A percentile compares a stretch with the other conserved stretches of the same genome.
These are phyloP conservation scores for Meloidogyne exigua DNA, from an alignment of 1,140 invertebrate species.

Conservation along the genomic window DNA sequence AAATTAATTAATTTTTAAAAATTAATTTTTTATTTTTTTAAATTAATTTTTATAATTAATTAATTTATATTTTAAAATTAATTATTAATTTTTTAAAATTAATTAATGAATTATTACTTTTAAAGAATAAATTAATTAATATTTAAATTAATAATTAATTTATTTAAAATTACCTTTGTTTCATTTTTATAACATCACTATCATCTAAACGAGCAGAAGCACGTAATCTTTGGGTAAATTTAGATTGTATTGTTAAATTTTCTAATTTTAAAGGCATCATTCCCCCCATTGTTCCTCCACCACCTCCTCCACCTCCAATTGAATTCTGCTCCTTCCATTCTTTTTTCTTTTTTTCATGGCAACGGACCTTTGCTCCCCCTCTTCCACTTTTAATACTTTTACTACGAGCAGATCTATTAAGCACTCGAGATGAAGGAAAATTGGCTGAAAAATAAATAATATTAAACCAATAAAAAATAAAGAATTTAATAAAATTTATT, in stretches of 20 bases:
- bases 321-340: not conserved
- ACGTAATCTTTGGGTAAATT: slow-evolving; percentile 2
- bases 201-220: not conserved
- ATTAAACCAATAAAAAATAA: not conserved
- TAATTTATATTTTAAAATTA: too few species aligned
- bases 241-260: not conserved
- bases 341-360: not conserved
- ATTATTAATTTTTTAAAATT: too few species aligned
- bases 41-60: too few species aligned
- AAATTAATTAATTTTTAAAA: too few species aligned
- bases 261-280: slow-evolving; percentile 1
- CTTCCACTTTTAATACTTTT: not conserved
- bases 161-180: not conserved
- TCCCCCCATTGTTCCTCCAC: not conserved
- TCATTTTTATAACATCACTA: not conserved
- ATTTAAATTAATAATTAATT: too few species aligned
- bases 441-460: not conserved
- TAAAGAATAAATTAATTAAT: too few species aligned
- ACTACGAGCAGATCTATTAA: not conserved
- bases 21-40: too few species aligned
- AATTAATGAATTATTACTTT: too few species aligned
- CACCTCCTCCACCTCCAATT: not conserved
- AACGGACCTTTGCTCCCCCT: not conserved
- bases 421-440: not conserved
- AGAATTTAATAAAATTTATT: too few species aligned